phyloP scores from a whole-genome alignment of 2,797 vertebrate genomes.

The Mus minutoides region DNA sequence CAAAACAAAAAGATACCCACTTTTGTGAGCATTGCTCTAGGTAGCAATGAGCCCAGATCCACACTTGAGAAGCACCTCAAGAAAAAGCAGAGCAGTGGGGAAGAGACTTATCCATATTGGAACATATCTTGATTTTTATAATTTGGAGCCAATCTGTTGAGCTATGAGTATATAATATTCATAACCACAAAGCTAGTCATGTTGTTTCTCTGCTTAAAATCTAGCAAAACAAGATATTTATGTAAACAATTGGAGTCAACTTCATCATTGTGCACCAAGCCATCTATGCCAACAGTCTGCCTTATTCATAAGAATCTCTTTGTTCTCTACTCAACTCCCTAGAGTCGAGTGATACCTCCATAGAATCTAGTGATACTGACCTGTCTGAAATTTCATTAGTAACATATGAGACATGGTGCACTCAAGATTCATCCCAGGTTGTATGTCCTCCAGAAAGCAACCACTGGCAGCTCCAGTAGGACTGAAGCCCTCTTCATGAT shows the following conservation, averaged over 20 bases:
- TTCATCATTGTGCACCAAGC: neutral
- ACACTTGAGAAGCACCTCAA: neutral
- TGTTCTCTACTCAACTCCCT: neutral
- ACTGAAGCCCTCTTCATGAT: neutral
- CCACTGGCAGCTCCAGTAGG: neutral
- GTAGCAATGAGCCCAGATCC: neutral
- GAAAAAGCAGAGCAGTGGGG: neutral
- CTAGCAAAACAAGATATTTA: neutral
- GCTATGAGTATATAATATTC: constrained; percentile 9
- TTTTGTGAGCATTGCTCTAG: neutral
- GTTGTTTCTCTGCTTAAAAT: constrained; percentile 17
- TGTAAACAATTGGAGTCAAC: neutral
- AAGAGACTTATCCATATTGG: neutral
- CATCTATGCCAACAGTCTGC: neutral
- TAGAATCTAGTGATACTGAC: neutral
- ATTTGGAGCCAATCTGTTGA: constrained; percentile 23
- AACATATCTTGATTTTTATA: constrained; percentile 32
- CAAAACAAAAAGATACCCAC: neutral
- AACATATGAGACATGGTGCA: neutral
- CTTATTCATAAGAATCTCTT: neutral
- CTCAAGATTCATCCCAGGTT: neutral
- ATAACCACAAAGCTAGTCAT: neutral
- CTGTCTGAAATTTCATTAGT: neutral
- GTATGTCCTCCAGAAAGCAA: neutral
- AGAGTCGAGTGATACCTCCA: neutral